These are phyloP conservation scores for Drosophila teissieri DNA, from an alignment of 1,140 invertebrate genomes.

Conservation along the genomic window DNA sequence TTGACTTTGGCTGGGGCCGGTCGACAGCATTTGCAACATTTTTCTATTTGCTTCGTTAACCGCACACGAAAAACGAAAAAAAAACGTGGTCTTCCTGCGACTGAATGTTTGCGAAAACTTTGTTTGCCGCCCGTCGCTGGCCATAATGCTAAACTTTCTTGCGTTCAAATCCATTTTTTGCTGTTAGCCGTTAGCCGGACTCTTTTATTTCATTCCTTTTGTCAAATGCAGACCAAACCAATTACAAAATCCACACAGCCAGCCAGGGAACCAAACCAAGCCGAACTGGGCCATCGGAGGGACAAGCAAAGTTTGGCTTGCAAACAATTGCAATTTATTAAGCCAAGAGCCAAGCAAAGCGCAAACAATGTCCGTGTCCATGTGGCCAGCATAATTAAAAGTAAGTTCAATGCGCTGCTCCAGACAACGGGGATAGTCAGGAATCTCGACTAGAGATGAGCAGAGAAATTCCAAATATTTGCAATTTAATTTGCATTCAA, in stretches of 20 bases:
- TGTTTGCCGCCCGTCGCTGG: slow-evolving; percentile 60
- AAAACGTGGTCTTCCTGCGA: slow-evolving; percentile 45
- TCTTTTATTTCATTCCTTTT: slow-evolving; percentile 55
- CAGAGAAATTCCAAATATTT: slow-evolving; percentile 35
- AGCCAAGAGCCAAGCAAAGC: slow-evolving; percentile 66
- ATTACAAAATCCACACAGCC: slow-evolving; percentile 69
- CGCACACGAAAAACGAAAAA: slow-evolving; percentile 54
- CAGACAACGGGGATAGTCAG: slow-evolving; percentile 21
- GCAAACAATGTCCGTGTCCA: slow-evolving; percentile 72
- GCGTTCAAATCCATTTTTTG: slow-evolving; percentile 34
- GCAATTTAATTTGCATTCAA: slow-evolving; percentile 45
- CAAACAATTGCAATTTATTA: slow-evolving; percentile 83
- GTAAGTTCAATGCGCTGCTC: slow-evolving; percentile 73
- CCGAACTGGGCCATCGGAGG: slow-evolving; percentile 52
- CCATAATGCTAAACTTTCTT: slow-evolving; percentile 79
- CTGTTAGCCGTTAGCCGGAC: slow-evolving; percentile 2
- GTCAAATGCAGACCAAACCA: slow-evolving; percentile 79
- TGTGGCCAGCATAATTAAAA: slow-evolving; percentile 76
- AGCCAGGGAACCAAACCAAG: slow-evolving; percentile 33
- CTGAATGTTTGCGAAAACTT: slow-evolving; percentile 73
- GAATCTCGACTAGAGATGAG: slow-evolving; percentile 35
- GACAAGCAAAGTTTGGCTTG: slow-evolving; percentile 66
- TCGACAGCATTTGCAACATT: slow-evolving; percentile 53
- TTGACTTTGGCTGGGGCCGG: slow-evolving; percentile 35
- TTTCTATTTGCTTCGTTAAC: slow-evolving; percentile 80